These are phyloP conservation scores for Sclerodermus sp. DNA, from an alignment of 2,888 invertebrate genomes.

Conservation along the genomic window DNA sequence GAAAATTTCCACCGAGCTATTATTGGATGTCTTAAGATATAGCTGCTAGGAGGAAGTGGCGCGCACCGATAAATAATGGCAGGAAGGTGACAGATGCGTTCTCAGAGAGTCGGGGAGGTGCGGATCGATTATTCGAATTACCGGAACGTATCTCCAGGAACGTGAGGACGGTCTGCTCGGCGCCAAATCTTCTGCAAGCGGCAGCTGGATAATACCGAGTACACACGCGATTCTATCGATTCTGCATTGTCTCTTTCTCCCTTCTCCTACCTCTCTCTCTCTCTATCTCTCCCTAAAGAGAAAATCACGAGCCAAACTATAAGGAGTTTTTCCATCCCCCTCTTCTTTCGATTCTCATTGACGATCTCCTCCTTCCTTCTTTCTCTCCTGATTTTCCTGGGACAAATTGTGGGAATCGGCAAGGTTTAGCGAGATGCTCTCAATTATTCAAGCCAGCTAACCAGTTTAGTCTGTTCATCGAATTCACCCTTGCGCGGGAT, in stretches of 20 bases:
- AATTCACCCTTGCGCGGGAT: conserved; percentile 8
- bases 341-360: too few relatives aligned
- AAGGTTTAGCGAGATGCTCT: conserved; percentile 7
- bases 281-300: conserved; percentile 9
- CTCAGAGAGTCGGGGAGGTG: background rate
- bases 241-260: conserved; percentile 39
- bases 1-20: too few relatives aligned
- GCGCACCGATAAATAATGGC: too few relatives aligned
- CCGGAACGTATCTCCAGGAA: conserved; percentile 17
- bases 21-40: too few relatives aligned
- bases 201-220: conserved; percentile 49
- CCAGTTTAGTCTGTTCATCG: conserved; percentile 13
- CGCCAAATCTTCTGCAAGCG: conserved; percentile 47
- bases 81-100: background rate
- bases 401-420: too few relatives aligned
- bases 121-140: conserved; percentile 16
- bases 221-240: conserved; percentile 53
- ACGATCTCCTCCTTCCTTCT: too few relatives aligned
- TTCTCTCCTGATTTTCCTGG: too few relatives aligned
- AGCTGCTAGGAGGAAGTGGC: too few relatives aligned
- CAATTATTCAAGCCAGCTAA: conserved; percentile 18
- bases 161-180: conserved; percentile 27
- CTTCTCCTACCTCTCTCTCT: conserved; percentile 7
- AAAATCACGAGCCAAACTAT: too few relatives aligned
- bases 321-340: too few relatives aligned